Base-by-base conservation (phyloP, 2,888 invertebrate species). In the Plusia festucae region DNA sequence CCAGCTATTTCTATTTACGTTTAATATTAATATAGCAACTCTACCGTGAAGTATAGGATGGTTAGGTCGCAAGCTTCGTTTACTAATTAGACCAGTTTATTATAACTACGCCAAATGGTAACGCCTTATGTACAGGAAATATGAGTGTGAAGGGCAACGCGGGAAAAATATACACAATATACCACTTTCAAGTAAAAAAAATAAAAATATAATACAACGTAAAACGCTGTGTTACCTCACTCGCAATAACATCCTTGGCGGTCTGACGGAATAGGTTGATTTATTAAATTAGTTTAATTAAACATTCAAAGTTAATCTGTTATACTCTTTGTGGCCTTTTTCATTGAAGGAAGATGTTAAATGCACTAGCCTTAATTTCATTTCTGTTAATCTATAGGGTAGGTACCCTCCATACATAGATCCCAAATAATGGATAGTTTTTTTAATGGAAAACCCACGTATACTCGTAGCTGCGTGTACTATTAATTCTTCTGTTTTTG, bases 1-100 rank as follows among this genome's bases (percentile, higher is more conserved):
- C 46, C 46, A 44, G 53, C 34, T 52, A 70, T 24, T 13, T 61
- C 34, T 57, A 64, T 49, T 32, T 57, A 65, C 56, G 56, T 70
- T 63, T 57, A 65, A 76, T n/a, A n/a, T 74, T 65, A 66, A 64
- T 73, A 51, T 16, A 27, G 40, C 18, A 55, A 66, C 53, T 70
- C 60, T 65, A 54, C 51, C 64, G 58, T 77, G 70, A 70, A 70
- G 57, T 32, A 46, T 60, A 49, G 58, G 60, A 77, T 73, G 53
- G 32, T 51, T 58, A 68, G 56, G 34, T 54, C 53, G 46, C 65
- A 56, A 66, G 66, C 78, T 77, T 59, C 61, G 60, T 60, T 70
- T 74, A 63, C 63, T 72, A 78, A 74, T 77, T 81, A 75, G 70
- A 74, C 70, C 73, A 70, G 67, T 61, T 71, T 72, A 68, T 58